Conservation (phyloP, 2,888 invertebrate species). For the Melikaiella ostensackeni region DNA sequence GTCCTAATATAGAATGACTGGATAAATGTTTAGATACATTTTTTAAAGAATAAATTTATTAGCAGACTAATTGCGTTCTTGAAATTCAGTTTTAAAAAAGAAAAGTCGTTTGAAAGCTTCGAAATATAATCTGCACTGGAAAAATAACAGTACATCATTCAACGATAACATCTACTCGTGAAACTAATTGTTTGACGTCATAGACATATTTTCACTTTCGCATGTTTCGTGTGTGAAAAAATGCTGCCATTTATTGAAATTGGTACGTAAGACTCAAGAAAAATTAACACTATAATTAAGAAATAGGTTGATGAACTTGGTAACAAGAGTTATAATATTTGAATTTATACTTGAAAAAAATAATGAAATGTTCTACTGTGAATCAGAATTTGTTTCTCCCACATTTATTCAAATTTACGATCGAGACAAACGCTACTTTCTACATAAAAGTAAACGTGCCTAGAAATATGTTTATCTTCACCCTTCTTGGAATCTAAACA, state of each 20-base stretch:
- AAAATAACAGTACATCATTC: conserved; percentile 15
- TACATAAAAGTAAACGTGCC: conserved; percentile 12
- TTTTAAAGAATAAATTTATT: neutral
- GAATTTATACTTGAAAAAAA: too few relatives aligned
- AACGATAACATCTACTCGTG: conserved; percentile 16
- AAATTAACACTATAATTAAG: neutral
- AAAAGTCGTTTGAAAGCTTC: neutral
- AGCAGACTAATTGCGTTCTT: neutral
- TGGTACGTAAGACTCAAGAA: neutral
- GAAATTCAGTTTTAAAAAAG: neutral
- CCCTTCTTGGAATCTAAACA: conserved; percentile 22
- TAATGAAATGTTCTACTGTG: too few relatives aligned
- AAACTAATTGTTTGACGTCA: conserved; percentile 16
- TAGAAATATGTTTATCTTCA: conserved; percentile 13
- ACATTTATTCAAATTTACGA: conserved; percentile 7
- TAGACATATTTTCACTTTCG: conserved; percentile 31
- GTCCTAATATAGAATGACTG: too few relatives aligned
- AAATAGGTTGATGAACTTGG: neutral
- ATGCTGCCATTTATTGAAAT: conserved; percentile 1
- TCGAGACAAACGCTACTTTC: neutral
- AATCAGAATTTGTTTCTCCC: neutral
- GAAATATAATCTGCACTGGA: neutral
- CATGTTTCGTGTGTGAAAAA: conserved; percentile 19
- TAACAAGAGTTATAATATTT: neutral
- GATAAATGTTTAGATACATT: neutral